A percentile compares a stretch with the other conserved stretches of the same genome.
phyloP scores from a whole-genome alignment of 2,113 vertebrate species.

The Sinocyclocheilus maitianheensis region DNA sequence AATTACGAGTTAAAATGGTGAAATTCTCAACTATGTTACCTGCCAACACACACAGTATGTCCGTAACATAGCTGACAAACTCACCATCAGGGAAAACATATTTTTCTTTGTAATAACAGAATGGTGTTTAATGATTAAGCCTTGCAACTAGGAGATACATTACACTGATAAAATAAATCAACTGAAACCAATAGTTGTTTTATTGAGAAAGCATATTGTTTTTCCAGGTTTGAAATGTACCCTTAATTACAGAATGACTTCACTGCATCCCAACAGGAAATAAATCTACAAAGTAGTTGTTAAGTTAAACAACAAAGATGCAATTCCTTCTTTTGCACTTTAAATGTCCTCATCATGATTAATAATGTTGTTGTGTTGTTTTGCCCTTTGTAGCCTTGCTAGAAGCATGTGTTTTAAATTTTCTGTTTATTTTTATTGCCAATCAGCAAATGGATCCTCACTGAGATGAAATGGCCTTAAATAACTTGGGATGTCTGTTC shows the following conservation, averaged over 20 bases:
- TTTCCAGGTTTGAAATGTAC: no score
- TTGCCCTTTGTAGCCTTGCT: background rate
- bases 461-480: background rate
- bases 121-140: background rate
- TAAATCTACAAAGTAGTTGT: background rate
- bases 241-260: no score
- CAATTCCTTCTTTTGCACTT: background rate
- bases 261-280: no score
- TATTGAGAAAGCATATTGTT: no score
- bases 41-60: no score
- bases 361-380: background rate
- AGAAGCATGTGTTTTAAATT: slow-evolving; percentile 32
- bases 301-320: background rate
- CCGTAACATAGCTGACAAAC: background rate
- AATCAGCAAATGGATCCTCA: background rate
- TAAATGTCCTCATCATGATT: background rate
- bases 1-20: no score
- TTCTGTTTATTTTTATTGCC: slow-evolving; percentile 4
- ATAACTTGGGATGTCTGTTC: background rate
- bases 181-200: background rate
- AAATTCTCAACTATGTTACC: no score
- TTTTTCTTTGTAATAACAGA: background rate
- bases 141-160: background rate
- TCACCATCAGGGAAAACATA: background rate
- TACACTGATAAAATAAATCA: no score